A percentile compares a stretch with the other conserved stretches of the same genome.
Conservation (phyloP, 2,113 vertebrate species). For the Elachura formosa region DNA sequence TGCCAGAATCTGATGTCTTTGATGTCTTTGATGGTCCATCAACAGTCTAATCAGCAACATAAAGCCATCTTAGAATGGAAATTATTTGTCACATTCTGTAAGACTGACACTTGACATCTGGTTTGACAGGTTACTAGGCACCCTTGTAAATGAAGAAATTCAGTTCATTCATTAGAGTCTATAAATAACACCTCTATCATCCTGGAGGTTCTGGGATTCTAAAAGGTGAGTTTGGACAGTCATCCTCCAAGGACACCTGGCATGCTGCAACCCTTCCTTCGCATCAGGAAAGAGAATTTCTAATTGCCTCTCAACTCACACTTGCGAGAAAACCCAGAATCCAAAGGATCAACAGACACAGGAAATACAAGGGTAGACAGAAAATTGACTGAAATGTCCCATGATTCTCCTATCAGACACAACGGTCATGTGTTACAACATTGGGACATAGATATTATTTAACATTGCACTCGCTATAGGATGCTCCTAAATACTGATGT, state of each 20-base stretch:
- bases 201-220: not conserved
- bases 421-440: not conserved
- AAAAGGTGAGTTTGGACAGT: not conserved
- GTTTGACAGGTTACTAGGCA: not conserved
- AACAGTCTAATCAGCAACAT: not conserved
- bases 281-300: not conserved
- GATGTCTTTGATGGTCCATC: constrained; percentile 10
- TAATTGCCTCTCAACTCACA: not conserved
- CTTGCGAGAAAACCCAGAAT: not conserved
- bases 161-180: not conserved
- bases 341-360: fast-evolving
- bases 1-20: constrained; percentile 9
- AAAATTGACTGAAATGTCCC: not conserved
- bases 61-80: not conserved
- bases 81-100: not conserved
- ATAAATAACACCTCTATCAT: not conserved
- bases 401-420: not conserved
- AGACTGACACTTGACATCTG: not conserved
- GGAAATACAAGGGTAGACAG: not conserved
- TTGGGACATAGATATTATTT: not conserved
- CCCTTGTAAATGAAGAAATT: not conserved
- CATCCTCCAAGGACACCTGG: fast-evolving
- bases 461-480: not conserved
- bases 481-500: not conserved
- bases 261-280: not conserved